Percentiles rank a stretch among this genome's conserved stretches.
Evolutionary conservation across 2,888 invertebrate genomes (phyloP).

Genomic region (Dolomedes plantarius): DNA sequence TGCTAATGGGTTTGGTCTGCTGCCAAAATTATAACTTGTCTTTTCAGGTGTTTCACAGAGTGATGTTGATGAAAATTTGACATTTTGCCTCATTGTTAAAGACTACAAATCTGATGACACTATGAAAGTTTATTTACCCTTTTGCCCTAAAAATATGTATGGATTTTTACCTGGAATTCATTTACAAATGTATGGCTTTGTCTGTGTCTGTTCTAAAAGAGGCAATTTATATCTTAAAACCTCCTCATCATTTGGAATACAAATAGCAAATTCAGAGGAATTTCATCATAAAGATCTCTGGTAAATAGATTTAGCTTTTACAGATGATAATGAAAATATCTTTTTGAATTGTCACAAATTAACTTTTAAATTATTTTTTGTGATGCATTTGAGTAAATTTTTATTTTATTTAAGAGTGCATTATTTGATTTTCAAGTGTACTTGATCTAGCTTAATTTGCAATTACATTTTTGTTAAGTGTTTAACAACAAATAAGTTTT

Average conservation of each 20-base stretch:
- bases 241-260: conserved; percentile 21
- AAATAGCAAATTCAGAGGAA: background rate
- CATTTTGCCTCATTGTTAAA: background rate
- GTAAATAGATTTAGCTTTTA: too few species aligned
- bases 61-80: background rate
- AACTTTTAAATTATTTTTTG: too few species aligned
- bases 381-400: too few species aligned
- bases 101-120: background rate
- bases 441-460: too few species aligned
- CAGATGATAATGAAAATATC: too few species aligned
- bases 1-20: too few species aligned
- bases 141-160: conserved; percentile 5
- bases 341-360: too few species aligned
- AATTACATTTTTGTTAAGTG: too few species aligned
- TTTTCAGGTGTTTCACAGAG: background rate
- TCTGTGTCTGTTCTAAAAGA: conserved; percentile 34
- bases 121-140: background rate
- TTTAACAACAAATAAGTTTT: too few species aligned
- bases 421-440: too few species aligned
- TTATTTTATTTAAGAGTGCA: too few species aligned
- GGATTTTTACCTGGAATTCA: conserved; percentile 30
- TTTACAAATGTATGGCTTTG: conserved; percentile 40
- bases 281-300: background rate
- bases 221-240: conserved; percentile 37
- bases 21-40: too few species aligned